These are phyloP conservation scores for Ambastaia sidthimunki DNA, from an alignment of 2,797 vertebrate genomes.

Conservation along the genomic window DNA sequence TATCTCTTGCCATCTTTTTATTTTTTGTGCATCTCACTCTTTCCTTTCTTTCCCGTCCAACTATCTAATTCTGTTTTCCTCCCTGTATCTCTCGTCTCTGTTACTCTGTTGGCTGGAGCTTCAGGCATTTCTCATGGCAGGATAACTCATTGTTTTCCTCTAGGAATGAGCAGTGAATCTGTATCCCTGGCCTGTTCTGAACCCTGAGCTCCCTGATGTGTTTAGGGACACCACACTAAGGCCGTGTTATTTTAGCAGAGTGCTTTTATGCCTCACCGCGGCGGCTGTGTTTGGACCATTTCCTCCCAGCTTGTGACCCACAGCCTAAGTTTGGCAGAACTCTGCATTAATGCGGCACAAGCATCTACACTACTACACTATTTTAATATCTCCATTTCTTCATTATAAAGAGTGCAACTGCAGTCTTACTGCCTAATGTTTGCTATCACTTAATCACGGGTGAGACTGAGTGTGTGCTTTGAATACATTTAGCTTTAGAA, in stretches of 20 bases:
- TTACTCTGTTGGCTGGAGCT: slow-evolving; percentile 25
- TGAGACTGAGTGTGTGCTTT: slow-evolving; percentile 5
- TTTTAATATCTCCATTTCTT: neutral
- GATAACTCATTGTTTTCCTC: slow-evolving; percentile 50
- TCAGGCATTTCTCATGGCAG: slow-evolving; percentile 47
- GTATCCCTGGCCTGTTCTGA: slow-evolving; percentile 51
- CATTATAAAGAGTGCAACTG: slow-evolving; percentile 9
- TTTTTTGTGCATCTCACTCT: slow-evolving; percentile 8
- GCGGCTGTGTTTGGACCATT: slow-evolving; percentile 18
- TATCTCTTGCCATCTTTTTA: slow-evolving; percentile 1
- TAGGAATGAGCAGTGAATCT: slow-evolving; percentile 42
- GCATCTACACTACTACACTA: slow-evolving; percentile 17
- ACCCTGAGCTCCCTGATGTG: slow-evolving; percentile 37
- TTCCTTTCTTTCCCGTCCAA: neutral
- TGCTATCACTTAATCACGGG: slow-evolving; percentile 15
- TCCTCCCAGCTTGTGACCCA: slow-evolving; percentile 36
- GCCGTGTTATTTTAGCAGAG: slow-evolving; percentile 23
- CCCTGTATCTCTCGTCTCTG: neutral
- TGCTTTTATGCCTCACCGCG: slow-evolving; percentile 32
- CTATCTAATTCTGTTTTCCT: neutral
- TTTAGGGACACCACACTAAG: slow-evolving; percentile 35
- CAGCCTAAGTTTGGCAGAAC: slow-evolving; percentile 22
- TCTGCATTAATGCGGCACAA: slow-evolving; percentile 23
- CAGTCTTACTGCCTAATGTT: slow-evolving; percentile 24
- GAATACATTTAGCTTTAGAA: neutral